These are phyloP conservation scores for Anas platyrhynchos DNA, from an alignment of 2,113 vertebrate species.

Conservation along the genomic window DNA sequence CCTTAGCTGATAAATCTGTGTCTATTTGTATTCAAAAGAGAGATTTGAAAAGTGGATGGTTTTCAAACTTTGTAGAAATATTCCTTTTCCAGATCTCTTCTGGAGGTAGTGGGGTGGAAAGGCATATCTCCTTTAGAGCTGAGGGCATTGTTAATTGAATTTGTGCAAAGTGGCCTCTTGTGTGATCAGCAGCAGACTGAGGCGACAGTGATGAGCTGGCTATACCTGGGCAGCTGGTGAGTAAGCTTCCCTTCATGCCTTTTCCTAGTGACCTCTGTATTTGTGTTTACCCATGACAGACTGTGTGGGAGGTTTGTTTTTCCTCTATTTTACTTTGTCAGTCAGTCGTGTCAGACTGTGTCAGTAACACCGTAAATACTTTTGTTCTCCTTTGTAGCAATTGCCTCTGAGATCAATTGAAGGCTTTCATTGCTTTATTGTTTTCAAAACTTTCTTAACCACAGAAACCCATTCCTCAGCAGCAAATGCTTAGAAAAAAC, in stretches of 20 bases:
- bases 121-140: not conserved
- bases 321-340: slow-evolving; percentile 2
- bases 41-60: not conserved
- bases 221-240: not conserved
- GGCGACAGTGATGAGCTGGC: not conserved
- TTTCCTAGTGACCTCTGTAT: not conserved
- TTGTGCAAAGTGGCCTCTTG: not conserved
- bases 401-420: not conserved
- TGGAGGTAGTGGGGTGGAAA: not conserved
- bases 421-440: not conserved
- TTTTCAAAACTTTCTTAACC: not conserved
- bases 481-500: not conserved
- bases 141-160: not conserved
- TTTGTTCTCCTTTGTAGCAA: not conserved
- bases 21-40: not conserved
- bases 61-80: not conserved
- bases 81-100: not conserved
- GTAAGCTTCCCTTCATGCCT: not conserved
- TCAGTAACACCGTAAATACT: not conserved
- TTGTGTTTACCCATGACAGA: not conserved
- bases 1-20: not conserved
- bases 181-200: not conserved
- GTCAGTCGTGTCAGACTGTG: not conserved
- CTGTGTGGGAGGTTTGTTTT: slow-evolving; percentile 16
- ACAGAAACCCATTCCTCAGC: not conserved